Percentiles rank a stretch among this genome's conserved stretches.
Conservation (phyloP, 2,888 invertebrate species). For the Protonemura montana region DNA sequence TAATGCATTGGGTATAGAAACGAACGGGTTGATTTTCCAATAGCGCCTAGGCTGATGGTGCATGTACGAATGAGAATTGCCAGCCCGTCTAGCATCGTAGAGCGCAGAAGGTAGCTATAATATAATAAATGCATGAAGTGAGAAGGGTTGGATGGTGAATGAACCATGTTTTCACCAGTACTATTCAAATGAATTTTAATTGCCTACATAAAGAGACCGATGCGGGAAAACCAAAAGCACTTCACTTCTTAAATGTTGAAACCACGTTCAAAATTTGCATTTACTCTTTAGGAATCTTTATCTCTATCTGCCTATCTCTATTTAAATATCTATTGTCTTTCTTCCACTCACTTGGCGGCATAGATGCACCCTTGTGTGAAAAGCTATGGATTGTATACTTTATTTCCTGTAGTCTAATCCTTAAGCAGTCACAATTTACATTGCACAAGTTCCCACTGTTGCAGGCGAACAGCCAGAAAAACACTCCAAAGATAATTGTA, state of each 20-base stretch:
- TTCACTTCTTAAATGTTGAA: slow-evolving; percentile 35
- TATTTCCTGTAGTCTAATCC: not conserved
- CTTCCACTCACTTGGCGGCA: not conserved
- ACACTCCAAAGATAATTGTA: slow-evolving; percentile 34
- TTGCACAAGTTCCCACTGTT: not conserved
- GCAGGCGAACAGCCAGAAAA: slow-evolving; percentile 7
- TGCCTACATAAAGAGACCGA: slow-evolving; percentile 38
- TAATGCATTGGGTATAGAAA: slow-evolving; percentile 38
- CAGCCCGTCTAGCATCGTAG: not conserved
- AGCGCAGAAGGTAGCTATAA: not conserved
- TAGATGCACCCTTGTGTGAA: not conserved
- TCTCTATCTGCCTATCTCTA: not conserved
- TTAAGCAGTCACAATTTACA: slow-evolving; percentile 19
- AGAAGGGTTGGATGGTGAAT: not conserved
- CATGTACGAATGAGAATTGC: not conserved
- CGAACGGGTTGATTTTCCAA: slow-evolving; percentile 43
- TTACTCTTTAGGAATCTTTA: not conserved
- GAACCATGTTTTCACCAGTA: slow-evolving; percentile 28
- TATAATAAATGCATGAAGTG: not conserved
- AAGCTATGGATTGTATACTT: not conserved
- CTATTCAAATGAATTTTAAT: slow-evolving; percentile 41
- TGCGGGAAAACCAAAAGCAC: slow-evolving; percentile 30
- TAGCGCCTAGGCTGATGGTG: slow-evolving; percentile 32
- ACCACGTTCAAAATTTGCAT: not conserved
- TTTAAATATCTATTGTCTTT: not conserved